Conservation (phyloP, 2,888 invertebrate species). For the Myopa testacea region DNA sequence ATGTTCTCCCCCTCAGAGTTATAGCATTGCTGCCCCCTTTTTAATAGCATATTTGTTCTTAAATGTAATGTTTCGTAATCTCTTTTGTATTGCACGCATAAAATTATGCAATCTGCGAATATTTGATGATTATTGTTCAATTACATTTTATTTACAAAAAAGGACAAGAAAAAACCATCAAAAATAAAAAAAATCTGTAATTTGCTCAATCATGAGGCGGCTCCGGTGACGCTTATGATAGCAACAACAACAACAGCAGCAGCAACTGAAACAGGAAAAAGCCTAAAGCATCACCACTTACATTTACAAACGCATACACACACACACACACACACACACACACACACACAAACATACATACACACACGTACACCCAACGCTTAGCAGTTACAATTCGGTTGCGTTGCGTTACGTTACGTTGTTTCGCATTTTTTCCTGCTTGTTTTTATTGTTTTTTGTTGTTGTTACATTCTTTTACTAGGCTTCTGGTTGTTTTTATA, state of each 20-base stretch:
- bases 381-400: neutral
- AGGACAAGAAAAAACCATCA: constrained; percentile 21
- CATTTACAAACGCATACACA: constrained; percentile 1
- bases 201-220: too few species aligned
- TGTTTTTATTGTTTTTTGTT: neutral
- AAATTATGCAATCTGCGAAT: constrained; percentile 68
- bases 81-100: constrained; percentile 66
- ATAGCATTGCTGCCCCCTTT: too few species aligned
- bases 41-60: constrained; percentile 29
- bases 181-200: constrained; percentile 12
- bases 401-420: too few species aligned
- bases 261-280: constrained; percentile 10
- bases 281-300: constrained; percentile 43
- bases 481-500: too few species aligned
- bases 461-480: too few species aligned
- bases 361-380: neutral
- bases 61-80: constrained; percentile 50
- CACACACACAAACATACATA: constrained; percentile 5
- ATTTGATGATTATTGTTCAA: constrained; percentile 68
- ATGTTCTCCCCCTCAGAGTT: too few species aligned
- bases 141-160: constrained; percentile 63
- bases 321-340: neutral
- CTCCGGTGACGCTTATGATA: too few species aligned
- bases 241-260: neutral
- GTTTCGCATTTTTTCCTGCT: neutral